Conservation (phyloP, 2,113 vertebrate species). For the Petroica traversi region DNA sequence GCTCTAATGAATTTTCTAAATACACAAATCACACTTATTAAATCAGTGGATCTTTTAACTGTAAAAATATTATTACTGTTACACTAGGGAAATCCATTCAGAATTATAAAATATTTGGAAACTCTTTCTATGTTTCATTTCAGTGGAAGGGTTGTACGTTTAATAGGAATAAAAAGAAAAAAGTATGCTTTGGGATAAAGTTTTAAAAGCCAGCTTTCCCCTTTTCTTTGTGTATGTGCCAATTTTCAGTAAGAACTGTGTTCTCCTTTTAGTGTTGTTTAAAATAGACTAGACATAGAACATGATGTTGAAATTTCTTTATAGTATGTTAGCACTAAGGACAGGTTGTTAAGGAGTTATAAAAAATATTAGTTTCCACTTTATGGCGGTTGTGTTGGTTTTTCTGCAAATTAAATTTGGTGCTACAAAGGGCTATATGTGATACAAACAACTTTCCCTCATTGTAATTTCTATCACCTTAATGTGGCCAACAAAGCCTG, state of each 20-base stretch:
- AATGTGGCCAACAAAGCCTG: neutral
- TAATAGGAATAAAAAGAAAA: neutral
- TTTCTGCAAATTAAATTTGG: constrained; percentile 34
- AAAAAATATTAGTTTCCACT: constrained; percentile 60
- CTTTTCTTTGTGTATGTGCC: neutral
- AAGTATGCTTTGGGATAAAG: neutral
- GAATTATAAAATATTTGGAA: constrained; percentile 51
- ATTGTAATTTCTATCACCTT: neutral
- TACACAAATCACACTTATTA: constrained; percentile 67
- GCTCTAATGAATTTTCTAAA: constrained; percentile 64
- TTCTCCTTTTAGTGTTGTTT: constrained; percentile 39
- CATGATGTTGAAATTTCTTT: constrained; percentile 48
- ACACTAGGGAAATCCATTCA: constrained; percentile 50
- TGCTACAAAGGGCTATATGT: neutral
- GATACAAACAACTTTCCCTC: neutral
- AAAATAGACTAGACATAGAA: constrained; percentile 41
- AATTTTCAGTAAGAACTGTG: constrained; percentile 7
- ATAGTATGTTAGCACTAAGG: constrained; percentile 43
- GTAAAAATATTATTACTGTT: constrained; percentile 61
- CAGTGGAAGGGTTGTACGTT: neutral
- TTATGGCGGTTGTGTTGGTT: neutral
- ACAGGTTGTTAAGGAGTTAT: constrained; percentile 52
- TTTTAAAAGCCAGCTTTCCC: neutral
- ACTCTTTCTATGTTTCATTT: constrained; percentile 15
- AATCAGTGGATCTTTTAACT: constrained; percentile 66